Conservation (phyloP, 2,888 invertebrate genomes). For the Syritta pipiens region DNA sequence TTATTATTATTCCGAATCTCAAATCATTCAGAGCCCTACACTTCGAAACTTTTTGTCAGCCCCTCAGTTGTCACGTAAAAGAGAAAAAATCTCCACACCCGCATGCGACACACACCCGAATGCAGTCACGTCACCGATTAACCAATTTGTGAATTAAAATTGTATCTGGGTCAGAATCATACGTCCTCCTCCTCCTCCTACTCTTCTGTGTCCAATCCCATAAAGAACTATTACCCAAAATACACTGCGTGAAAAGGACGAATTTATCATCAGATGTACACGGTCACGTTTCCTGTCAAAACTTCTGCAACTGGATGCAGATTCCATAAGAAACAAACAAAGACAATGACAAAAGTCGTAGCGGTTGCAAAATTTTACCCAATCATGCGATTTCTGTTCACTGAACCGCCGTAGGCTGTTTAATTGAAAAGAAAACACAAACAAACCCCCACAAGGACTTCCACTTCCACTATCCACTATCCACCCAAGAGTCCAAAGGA, state of each 20-base stretch:
- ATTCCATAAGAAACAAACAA: slow-evolving; percentile 58
- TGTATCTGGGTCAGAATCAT: no score
- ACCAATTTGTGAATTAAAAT: no score
- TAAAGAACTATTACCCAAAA: no score
- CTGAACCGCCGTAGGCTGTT: neutral
- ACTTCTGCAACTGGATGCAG: slow-evolving; percentile 57
- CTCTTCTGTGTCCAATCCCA: no score
- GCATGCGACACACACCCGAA: no score
- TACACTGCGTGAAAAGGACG: slow-evolving; percentile 65
- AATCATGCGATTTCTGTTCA: slow-evolving; percentile 61
- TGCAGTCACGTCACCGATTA: no score
- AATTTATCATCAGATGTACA: slow-evolving; percentile 59
- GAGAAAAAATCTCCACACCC: no score
- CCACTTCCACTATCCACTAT: neutral
- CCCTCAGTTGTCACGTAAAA: no score
- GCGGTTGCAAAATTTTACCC: slow-evolving; percentile 46
- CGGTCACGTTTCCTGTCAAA: slow-evolving; percentile 43
- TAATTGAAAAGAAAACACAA: slow-evolving; percentile 10
- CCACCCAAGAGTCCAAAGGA: slow-evolving; percentile 12
- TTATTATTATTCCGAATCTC: no score
- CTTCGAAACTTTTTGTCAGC: no score
- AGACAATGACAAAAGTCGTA: slow-evolving; percentile 32
- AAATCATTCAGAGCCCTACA: no score
- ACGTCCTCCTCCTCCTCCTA: no score
- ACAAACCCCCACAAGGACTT: neutral